A percentile compares a stretch with the other conserved stretches of the same genome.
phyloP scores from a whole-genome alignment of 2,888 invertebrate species.

The Synergus laeviventris region DNA sequence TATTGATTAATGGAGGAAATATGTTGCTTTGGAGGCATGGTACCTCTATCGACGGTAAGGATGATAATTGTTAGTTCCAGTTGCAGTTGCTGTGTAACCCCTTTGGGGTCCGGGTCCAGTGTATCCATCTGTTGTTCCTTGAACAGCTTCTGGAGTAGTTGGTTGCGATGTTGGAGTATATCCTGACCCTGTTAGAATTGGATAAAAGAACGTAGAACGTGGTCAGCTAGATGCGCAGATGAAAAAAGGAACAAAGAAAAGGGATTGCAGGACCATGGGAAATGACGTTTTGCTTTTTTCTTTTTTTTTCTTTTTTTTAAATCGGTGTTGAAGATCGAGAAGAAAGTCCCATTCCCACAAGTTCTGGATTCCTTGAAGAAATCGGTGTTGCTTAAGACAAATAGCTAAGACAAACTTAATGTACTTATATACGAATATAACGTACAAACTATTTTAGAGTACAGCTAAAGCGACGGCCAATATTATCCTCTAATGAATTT shows the following conservation, averaged over 20 bases:
- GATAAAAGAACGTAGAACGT: conserved; percentile 38
- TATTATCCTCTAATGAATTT: not conserved
- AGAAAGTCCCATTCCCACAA: conserved; percentile 8
- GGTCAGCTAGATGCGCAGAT: conserved; percentile 12
- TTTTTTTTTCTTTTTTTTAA: conserved; percentile 8
- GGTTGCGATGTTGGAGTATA: not conserved
- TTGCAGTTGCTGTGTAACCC: conserved; percentile 62
- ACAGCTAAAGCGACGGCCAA: not conserved
- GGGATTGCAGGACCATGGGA: conserved; percentile 1
- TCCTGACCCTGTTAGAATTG: conserved; percentile 26
- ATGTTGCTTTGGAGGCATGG: not conserved
- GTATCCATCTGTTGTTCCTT: conserved; percentile 9
- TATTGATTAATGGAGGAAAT: not conserved
- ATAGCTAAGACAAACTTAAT: conserved; percentile 11
- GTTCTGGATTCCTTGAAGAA: conserved; percentile 35
- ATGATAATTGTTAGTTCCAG: conserved; percentile 71
- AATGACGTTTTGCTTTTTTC: not conserved
- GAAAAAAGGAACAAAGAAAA: conserved; percentile 36
- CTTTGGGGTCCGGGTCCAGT: conserved; percentile 66
- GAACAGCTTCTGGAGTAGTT: not conserved
- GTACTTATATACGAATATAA: conserved; percentile 21
- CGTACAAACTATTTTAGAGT: conserved; percentile 6
- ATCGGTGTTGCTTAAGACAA: conserved; percentile 26
- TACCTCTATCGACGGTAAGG: conserved; percentile 70
- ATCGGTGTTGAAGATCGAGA: conserved; percentile 40